phyloP scores from a whole-genome alignment of 2,113 vertebrate species.

The Cricetomys ansorgei region DNA sequence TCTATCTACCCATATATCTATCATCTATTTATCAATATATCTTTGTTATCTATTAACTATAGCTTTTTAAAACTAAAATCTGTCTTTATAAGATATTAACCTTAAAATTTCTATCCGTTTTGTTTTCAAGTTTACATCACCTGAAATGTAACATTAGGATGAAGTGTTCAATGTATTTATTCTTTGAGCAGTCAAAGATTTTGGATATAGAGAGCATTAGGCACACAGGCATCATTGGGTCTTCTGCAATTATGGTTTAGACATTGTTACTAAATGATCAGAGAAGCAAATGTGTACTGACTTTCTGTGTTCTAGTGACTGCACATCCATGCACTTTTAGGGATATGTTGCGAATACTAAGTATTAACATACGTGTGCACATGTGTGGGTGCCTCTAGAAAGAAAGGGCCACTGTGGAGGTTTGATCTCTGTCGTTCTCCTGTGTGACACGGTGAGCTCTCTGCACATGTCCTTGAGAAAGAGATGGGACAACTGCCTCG shows the following conservation, averaged over 20 bases:
- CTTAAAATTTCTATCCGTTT: slow-evolving; percentile 3
- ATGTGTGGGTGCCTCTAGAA: neutral
- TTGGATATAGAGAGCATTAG: neutral
- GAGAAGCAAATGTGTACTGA: neutral
- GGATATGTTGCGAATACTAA: neutral
- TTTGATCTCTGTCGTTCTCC: neutral
- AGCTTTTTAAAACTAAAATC: neutral
- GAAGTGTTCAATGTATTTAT: neutral
- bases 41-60: neutral
- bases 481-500: neutral
- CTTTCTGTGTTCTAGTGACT: neutral
- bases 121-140: slow-evolving; percentile 15
- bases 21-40: too few species aligned
- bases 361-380: neutral
- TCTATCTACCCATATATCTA: neutral
- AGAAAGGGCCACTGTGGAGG: neutral
- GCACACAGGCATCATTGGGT: neutral
- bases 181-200: neutral
- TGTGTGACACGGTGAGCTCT: neutral
- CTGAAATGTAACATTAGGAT: slow-evolving; percentile 34
- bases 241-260: neutral
- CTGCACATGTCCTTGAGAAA: slow-evolving; percentile 17
- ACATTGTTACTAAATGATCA: neutral
- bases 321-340: neutral
- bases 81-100: neutral